A percentile compares a stretch with the other conserved stretches of the same genome.
phyloP scores from a whole-genome alignment of 2,797 vertebrate species.

The Sebastes steindachneri region DNA sequence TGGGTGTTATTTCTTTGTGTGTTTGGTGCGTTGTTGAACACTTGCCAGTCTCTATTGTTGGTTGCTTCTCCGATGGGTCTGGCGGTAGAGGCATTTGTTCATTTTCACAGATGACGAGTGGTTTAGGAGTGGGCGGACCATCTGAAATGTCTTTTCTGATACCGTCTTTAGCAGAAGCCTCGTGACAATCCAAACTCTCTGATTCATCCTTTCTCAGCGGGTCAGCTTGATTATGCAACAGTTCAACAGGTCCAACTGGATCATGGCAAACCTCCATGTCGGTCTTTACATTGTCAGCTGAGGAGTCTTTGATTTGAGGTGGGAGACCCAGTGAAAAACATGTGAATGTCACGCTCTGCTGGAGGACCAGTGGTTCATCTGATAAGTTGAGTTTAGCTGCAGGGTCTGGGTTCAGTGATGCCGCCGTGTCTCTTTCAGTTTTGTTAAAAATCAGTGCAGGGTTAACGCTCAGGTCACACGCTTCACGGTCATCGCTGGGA shows the following conservation, averaged over 20 bases:
- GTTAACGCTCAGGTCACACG: slow-evolving; percentile 68
- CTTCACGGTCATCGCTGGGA: slow-evolving; percentile 62
- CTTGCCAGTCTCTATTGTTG: slow-evolving; percentile 53
- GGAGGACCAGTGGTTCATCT: slow-evolving; percentile 52
- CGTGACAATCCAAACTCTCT: slow-evolving; percentile 49
- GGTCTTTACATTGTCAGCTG: slow-evolving; percentile 41
- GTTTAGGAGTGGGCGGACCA: slow-evolving; percentile 65
- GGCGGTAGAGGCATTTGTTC: slow-evolving; percentile 53
- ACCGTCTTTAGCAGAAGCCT: slow-evolving; percentile 45
- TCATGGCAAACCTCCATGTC: slow-evolving; percentile 62
- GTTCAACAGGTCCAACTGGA: slow-evolving; percentile 56
- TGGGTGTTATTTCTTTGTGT: slow-evolving; percentile 65
- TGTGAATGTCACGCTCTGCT: slow-evolving; percentile 50
- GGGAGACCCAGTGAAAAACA: slow-evolving; percentile 49
- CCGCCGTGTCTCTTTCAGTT: slow-evolving; percentile 33
- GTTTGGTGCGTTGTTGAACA: slow-evolving; percentile 50
- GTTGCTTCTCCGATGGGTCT: slow-evolving; percentile 54
- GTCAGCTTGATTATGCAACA: slow-evolving; percentile 57
- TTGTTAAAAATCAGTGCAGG: slow-evolving; percentile 71
- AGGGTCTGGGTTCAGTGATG: slow-evolving; percentile 48
- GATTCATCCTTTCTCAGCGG: slow-evolving; percentile 61
- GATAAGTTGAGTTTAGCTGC: slow-evolving; percentile 58
- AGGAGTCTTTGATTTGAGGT: slow-evolving; percentile 45
- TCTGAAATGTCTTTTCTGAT: slow-evolving; percentile 64
- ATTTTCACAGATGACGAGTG: slow-evolving; percentile 63